Conservation (phyloP, 2,113 vertebrate genomes). For the Tichodroma muraria region DNA sequence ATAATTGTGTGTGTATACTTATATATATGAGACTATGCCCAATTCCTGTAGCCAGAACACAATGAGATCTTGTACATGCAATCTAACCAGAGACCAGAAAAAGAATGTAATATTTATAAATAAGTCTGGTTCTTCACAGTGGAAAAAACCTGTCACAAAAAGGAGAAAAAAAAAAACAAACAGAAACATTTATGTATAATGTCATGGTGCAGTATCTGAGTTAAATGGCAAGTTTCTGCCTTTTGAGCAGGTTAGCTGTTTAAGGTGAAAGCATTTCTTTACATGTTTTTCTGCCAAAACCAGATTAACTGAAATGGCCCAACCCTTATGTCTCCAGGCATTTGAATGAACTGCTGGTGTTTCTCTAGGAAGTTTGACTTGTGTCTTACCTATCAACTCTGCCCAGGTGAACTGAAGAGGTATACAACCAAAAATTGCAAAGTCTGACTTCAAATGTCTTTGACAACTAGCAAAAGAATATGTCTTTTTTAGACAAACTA, state of each 20-base stretch:
- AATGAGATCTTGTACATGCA: neutral
- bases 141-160: neutral
- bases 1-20: neutral
- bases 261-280: neutral
- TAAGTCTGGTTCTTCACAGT: neutral
- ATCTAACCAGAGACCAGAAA: neutral
- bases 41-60: neutral
- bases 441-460: neutral
- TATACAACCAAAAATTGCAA: neutral
- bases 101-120: neutral
- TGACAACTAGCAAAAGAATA: neutral
- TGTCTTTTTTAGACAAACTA: neutral
- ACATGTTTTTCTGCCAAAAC: neutral
- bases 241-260: neutral
- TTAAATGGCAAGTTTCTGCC: neutral
- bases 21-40: neutral
- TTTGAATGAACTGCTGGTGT: neutral
- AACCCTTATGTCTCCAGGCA: neutral
- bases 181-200: neutral
- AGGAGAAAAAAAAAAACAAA: neutral
- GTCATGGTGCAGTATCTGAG: neutral
- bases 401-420: neutral
- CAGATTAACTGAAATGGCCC: neutral
- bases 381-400: neutral
- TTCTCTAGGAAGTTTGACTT: neutral